These are phyloP conservation scores for Aix galericulata DNA, from an alignment of 2,113 vertebrate genomes.

Conservation along the genomic window DNA sequence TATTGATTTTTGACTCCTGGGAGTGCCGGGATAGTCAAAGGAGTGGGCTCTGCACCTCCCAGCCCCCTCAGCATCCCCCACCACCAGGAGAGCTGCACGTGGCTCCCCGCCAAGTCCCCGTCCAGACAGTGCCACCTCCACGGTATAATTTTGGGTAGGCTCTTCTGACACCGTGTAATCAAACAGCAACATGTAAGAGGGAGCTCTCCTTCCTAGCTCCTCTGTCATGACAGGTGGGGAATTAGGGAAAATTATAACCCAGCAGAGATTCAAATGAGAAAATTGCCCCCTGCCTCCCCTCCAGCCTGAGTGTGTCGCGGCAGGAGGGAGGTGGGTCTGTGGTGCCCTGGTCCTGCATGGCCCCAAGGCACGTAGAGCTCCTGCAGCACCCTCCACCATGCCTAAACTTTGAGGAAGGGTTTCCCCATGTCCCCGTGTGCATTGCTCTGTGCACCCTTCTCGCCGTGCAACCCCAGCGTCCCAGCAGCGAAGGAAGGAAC, in stretches of 20 bases:
- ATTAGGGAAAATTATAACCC: constrained; percentile 62
- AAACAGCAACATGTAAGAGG: constrained; percentile 32
- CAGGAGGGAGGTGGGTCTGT: background rate
- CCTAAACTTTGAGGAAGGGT: fast-evolving
- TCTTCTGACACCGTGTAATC: constrained; percentile 57
- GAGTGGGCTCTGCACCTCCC: background rate
- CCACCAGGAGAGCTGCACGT: fast-evolving
- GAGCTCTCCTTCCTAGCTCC: constrained; percentile 22
- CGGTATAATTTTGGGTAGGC: constrained; percentile 37
- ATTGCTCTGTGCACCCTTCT: background rate
- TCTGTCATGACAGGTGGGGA: constrained; percentile 34
- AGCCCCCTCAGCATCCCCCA: background rate
- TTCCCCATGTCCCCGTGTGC: fast-evolving
- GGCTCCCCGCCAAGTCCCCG: background rate
- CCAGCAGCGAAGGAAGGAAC: background rate
- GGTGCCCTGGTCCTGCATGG: fast-evolving
- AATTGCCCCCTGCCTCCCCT: constrained; percentile 27
- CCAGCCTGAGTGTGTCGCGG: background rate
- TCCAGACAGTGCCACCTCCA: background rate
- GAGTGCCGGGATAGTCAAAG: fast-evolving
- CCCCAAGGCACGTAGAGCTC: fast-evolving
- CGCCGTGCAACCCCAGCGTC: fast-evolving
- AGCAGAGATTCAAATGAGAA: constrained; percentile 54
- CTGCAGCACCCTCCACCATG: background rate
- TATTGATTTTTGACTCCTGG: background rate